Base-by-base conservation (phyloP, 1,140 invertebrate species). In the Pogonognathellus flavescens region DNA sequence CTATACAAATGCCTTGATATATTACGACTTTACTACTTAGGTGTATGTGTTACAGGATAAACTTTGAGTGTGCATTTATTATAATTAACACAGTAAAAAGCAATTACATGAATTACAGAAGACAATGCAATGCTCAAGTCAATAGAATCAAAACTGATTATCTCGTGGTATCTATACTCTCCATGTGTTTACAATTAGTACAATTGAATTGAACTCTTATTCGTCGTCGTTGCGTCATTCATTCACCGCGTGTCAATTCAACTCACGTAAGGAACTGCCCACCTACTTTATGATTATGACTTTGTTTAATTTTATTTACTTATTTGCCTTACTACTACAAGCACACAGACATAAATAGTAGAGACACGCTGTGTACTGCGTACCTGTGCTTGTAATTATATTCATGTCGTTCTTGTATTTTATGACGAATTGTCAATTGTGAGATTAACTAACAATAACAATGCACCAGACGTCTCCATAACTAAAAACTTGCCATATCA, bases 191-290 rank as follows among this genome's bases (percentile, higher is more conserved):
- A 18, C 18, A 62, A 13, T n/a, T 10, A 20, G 18, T 76, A 50
- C 70, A 76, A 76, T 76, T 76, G 10, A 31, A 76, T 41, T 76
- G 14, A n/a, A 66, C n/a, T 66, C 4, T 13, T 60, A 60, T 49
- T 25, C 11, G 53, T 57, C 11, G 11, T 57, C 53, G 70, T 76
- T 76, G 70, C 70, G 41, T 76, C 70, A 76, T 50, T n/a, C 31
- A 41, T 41, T 76, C 22, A 76, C 7, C 8, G 5, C 62, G 25
- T 66, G 62, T 66, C 62, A 66, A 66, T 66, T 20, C 22, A 66
- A 66, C 22, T 66, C 62, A 66, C 70, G 70, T 9, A 25, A 76
- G 70, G 70, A 76, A 76, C 70, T 76, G 41, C 70, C 70, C 70
- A 76, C 70, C 70, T 50, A 76, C 70, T 76, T 31, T n/a, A 76